These are phyloP conservation scores for Sakesphorus luctuosus DNA, from an alignment of 2,113 vertebrate species.

Conservation along the genomic window DNA sequence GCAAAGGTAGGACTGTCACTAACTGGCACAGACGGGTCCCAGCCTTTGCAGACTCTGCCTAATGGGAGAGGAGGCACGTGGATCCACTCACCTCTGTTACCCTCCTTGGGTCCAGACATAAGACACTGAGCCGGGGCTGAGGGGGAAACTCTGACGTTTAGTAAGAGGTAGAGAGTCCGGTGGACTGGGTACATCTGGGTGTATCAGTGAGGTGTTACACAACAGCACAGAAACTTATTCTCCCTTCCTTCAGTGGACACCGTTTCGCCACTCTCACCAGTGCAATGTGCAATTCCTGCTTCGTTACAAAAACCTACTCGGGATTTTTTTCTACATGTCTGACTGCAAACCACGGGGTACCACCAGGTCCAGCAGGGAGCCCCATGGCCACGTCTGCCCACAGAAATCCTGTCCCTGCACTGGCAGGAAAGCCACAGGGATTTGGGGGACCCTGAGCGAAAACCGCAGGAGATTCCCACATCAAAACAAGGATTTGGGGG, in stretches of 20 bases:
- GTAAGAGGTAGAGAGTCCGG: neutral
- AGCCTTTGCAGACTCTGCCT: neutral
- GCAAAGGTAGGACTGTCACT: neutral
- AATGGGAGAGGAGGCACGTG: neutral
- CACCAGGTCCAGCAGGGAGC: neutral
- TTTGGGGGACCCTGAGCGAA: neutral
- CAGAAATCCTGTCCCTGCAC: neutral
- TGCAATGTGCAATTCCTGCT: neutral
- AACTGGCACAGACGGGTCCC: neutral
- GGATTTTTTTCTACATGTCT: neutral
- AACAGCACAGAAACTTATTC: neutral
- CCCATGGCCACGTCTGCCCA: rapidly evolving
- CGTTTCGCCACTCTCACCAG: neutral
- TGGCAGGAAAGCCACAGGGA: rapidly evolving
- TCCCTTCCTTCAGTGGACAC: neutral
- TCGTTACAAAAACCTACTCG: neutral
- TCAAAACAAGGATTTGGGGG: neutral
- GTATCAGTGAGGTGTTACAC: neutral
- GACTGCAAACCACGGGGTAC: rapidly evolving
- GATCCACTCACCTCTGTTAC: neutral
- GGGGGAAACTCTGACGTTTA: neutral
- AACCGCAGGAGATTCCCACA: rapidly evolving
- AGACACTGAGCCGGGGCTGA: neutral
- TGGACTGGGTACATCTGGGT: neutral
- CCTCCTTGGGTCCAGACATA: neutral